Evolutionary conservation across 92 coral and sea anemone species (phyloP), one percentile per base, ranked within the genome.

Genomic region (Porites lobata): DNA sequence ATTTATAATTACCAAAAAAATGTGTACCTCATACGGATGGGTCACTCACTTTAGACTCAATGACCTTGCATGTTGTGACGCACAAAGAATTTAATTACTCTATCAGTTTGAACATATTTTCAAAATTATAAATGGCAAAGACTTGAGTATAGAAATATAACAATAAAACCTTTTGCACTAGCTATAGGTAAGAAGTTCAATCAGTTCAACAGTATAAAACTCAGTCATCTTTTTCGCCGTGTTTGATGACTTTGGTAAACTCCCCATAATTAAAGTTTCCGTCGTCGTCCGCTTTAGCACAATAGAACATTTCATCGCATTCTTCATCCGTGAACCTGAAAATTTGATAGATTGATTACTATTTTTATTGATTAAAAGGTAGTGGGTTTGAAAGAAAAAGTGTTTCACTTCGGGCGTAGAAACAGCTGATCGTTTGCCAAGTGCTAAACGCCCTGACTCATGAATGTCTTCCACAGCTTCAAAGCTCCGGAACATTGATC

Each of bases 171-270:
- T 38, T 38, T 38, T 38, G 47, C 47, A 38, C 47, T 38, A 38
- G 47, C 47, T 38, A 38, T 38, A 4, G 6, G 47, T 38, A 4
- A 38, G 6, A 38, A 38, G 47, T 38, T 38, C 47, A 38, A 38
- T 38, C 47, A 4, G 18, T 32, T 7, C 38, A 4, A 2, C 7
- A n/a, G 69, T 59, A 22, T 2, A 4, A 7, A 24, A 10, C 22
- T 85, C 77, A 92, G 82, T 92, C 95, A 24, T 92, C 95, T 56
- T 92, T 72, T 13, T 92, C 91, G 47, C 95, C 95, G 69, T 92
- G 88, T 67, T 92, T 92, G 69, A 92, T 92, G 83, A 86, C 81
- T 32, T 90, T 85, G 18, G 86, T 85, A 54, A 90, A 92, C 53
- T 89, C 93, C 59, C 69, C 72, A 76, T 92, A 92, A 61, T 89